Evolutionary conservation across 2,113 vertebrate species (phyloP).

Genomic region (Hyperopisus bebe): DNA sequence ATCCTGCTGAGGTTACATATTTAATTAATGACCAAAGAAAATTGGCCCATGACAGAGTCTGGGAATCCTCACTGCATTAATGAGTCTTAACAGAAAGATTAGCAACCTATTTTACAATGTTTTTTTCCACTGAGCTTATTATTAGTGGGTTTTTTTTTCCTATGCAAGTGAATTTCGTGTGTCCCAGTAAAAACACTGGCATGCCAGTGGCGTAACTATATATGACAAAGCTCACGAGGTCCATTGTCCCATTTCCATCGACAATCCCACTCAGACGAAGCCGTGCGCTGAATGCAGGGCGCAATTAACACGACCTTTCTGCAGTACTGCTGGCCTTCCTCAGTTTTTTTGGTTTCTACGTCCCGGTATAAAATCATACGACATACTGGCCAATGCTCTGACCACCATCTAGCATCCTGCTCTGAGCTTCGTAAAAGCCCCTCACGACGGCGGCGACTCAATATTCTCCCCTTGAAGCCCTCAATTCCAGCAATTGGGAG

Average conservation of each 20-base stretch:
- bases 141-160: background rate
- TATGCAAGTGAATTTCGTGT: background rate
- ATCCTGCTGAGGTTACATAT: background rate
- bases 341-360: background rate
- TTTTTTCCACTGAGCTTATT: background rate
- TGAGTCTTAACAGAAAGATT: background rate
- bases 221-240: background rate
- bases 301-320: background rate
- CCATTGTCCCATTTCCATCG: background rate
- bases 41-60: background rate
- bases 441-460: background rate
- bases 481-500: background rate
- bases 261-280: background rate
- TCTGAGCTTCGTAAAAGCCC: background rate
- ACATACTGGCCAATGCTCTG: background rate
- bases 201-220: background rate
- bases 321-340: background rate
- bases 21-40: background rate
- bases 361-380: background rate
- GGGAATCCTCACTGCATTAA: background rate
- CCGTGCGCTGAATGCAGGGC: background rate
- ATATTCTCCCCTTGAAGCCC: too few relatives aligned
- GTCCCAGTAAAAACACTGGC: background rate
- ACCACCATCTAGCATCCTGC: background rate
- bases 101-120: background rate